Evolutionary conservation across 2,888 invertebrate genomes (phyloP).

Genomic region (Eubasilissa splendida): DNA sequence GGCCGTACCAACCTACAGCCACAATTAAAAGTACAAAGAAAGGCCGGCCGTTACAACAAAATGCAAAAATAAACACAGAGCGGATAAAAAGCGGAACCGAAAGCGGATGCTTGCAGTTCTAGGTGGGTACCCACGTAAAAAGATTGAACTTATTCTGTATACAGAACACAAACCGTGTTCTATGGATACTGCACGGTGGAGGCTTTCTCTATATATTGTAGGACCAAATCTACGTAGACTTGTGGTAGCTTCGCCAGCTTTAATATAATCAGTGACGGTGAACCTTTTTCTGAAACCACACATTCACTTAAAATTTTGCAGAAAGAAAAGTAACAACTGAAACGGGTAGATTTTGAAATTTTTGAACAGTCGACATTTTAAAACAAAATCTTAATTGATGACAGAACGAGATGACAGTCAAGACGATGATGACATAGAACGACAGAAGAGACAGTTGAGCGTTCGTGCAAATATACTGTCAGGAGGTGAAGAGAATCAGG

Average conservation of each 20-base stretch:
- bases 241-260: background rate
- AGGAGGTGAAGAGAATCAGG: no score
- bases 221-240: background rate
- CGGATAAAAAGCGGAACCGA: conserved; percentile 27
- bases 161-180: background rate
- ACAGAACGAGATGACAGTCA: no score
- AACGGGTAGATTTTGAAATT: no score
- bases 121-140: background rate
- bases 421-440: no score
- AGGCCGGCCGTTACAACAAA: conserved; percentile 16
- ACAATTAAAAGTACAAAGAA: conserved; percentile 19
- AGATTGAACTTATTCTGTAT: conserved; percentile 7
- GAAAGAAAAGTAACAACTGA: no score
- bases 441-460: no score
- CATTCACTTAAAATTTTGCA: no score
- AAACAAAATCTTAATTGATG: no score
- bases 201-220: conserved; percentile 4
- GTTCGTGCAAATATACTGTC: no score
- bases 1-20: background rate
- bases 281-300: no score
- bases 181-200: background rate
- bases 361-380: no score
- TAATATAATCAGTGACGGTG: no score
- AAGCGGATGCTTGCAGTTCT: conserved; percentile 22
- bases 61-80: conserved; percentile 28